These are phyloP conservation scores for Pygoscelis adeliae DNA, from an alignment of 2,113 vertebrate genomes.

Conservation along the genomic window DNA sequence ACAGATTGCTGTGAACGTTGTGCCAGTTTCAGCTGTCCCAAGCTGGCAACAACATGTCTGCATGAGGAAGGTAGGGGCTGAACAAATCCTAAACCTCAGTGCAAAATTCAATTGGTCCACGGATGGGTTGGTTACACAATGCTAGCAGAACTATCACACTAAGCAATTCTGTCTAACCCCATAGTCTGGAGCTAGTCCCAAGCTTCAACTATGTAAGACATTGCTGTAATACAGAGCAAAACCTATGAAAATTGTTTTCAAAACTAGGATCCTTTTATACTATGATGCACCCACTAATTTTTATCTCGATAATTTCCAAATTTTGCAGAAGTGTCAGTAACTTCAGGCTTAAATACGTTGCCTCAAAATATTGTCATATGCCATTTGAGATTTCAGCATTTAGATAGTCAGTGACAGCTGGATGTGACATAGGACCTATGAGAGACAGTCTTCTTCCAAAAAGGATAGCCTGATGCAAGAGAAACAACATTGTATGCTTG, in stretches of 20 bases:
- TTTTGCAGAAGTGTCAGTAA: not conserved
- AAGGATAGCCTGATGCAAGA: not conserved
- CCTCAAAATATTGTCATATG: not conserved
- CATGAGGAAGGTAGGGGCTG: not conserved
- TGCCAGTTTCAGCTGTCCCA: not conserved
- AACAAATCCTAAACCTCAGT: not conserved
- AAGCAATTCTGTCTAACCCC: not conserved
- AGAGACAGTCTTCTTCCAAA: not conserved
- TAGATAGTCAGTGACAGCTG: not conserved
- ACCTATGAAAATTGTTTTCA: not conserved
- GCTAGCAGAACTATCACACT: not conserved
- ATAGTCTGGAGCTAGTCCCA: not conserved
- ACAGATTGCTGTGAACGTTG: not conserved
- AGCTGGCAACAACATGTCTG: not conserved
- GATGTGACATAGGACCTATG: not conserved
- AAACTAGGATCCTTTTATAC: not conserved
- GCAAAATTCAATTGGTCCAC: not conserved
- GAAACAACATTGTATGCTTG: fast-evolving
- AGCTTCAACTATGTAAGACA: not conserved
- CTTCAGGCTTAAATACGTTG: not conserved
- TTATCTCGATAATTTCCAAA: not conserved
- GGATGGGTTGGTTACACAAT: not conserved
- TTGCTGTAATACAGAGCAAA: not conserved
- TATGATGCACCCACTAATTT: not conserved
- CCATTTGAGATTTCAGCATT: not conserved